Evolutionary conservation across 2,888 invertebrate species (phyloP).

Genomic region (Aleiodes testaceus): DNA sequence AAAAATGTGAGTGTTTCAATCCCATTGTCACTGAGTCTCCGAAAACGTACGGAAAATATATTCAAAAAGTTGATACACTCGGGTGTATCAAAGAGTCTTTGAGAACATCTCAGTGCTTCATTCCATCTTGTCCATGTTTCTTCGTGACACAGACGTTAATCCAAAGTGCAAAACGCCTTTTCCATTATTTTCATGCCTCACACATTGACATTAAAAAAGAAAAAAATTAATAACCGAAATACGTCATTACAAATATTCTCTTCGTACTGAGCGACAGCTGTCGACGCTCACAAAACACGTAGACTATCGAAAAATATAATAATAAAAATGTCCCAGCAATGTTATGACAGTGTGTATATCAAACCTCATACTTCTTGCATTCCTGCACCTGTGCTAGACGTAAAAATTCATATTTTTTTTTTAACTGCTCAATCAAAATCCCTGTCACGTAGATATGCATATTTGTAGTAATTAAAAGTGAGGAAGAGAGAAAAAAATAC

Average conservation of each 20-base stretch:
- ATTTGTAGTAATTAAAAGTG: neutral
- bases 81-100: no score
- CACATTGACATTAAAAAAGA: no score
- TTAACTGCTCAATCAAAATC: conserved; percentile 12
- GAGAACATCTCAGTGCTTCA: no score
- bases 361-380: conserved; percentile 21
- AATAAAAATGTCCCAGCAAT: neutral
- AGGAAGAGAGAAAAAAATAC: no score
- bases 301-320: neutral
- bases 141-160: no score
- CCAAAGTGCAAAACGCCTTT: no score
- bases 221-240: no score
- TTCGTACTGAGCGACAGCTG: conserved; percentile 15
- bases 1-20: neutral
- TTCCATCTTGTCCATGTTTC: no score
- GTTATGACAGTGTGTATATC: conserved; percentile 12
- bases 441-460: conserved; percentile 16
- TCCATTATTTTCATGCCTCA: neutral
- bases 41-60: neutral
- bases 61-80: neutral
- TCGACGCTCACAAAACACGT: conserved; percentile 1
- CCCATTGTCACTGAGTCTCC: conserved; percentile 11
- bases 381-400: conserved; percentile 4
- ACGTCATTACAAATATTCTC: neutral
- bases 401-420: neutral